These are phyloP conservation scores for Ommatoiulus sabulosus DNA, from an alignment of 2,888 invertebrate genomes.

Conservation along the genomic window DNA sequence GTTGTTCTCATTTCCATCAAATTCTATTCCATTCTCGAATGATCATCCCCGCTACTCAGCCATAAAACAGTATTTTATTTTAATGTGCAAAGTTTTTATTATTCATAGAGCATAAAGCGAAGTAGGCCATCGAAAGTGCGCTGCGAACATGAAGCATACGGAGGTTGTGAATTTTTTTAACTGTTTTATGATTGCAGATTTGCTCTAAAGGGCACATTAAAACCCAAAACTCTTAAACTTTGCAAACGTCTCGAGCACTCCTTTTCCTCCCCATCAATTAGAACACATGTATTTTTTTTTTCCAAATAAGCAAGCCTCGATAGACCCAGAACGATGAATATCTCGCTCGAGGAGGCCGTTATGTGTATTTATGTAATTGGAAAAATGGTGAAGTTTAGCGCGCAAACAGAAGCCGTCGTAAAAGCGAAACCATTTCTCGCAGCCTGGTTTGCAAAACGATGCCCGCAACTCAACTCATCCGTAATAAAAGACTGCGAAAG, in stretches of 20 bases:
- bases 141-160: background rate
- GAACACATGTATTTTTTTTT: background rate
- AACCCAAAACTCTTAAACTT: background rate
- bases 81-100: background rate
- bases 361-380: slow-evolving; percentile 13
- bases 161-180: background rate
- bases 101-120: background rate
- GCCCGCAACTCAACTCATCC: slow-evolving; percentile 13
- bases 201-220: background rate
- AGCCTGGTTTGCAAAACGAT: background rate
- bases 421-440: background rate
- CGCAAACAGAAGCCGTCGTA: slow-evolving; percentile 18
- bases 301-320: background rate
- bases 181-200: background rate
- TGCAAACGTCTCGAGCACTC: background rate
- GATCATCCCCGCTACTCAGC: background rate
- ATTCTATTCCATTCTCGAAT: background rate
- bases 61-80: background rate
- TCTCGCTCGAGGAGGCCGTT: background rate
- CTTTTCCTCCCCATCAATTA: background rate
- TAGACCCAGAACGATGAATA: background rate
- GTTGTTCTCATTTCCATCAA: background rate
- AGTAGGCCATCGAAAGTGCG: background rate
- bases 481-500: background rate
- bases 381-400: background rate